phyloP scores from a whole-genome alignment of 2,113 vertebrate species.

The Tor tambroides region DNA sequence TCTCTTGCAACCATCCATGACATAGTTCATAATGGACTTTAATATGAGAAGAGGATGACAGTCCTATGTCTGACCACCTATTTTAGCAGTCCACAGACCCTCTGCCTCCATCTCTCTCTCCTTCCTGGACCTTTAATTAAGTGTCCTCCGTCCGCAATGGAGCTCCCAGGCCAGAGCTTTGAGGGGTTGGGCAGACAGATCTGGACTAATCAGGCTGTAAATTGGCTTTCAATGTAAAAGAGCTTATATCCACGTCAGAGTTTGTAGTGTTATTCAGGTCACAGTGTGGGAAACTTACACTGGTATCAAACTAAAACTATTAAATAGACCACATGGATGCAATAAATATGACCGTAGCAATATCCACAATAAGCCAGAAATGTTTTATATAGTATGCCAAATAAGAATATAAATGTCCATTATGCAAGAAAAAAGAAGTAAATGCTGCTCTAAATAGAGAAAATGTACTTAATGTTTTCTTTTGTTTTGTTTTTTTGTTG shows the following conservation, averaged over 20 bases:
- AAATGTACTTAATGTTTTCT: neutral
- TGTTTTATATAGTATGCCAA: neutral
- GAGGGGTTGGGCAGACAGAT: constrained; percentile 71
- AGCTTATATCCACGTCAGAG: constrained; percentile 78
- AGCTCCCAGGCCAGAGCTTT: constrained; percentile 58
- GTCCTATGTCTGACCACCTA: neutral
- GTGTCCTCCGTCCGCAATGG: neutral
- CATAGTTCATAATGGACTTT: neutral
- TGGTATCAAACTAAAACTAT: constrained; percentile 63
- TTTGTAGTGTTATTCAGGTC: constrained; percentile 72
- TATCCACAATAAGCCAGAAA: neutral
- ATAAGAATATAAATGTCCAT: neutral
- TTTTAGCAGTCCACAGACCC: neutral
- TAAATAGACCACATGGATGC: neutral
- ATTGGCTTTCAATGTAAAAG: constrained; percentile 81
- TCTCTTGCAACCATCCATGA: too few species aligned
- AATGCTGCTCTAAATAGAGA: neutral
- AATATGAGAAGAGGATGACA: neutral
- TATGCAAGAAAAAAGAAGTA: neutral
- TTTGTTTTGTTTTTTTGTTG: too few species aligned
- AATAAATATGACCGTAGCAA: neutral
- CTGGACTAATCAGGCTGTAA: constrained; percentile 76
- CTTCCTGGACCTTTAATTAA: neutral
- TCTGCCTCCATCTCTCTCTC: neutral
- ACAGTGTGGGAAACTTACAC: constrained; percentile 65